Percentiles rank a stretch among this genome's conserved stretches.
Evolutionary conservation across 2,797 vertebrate genomes (phyloP).

Genomic region (Siniperca obscura): DNA sequence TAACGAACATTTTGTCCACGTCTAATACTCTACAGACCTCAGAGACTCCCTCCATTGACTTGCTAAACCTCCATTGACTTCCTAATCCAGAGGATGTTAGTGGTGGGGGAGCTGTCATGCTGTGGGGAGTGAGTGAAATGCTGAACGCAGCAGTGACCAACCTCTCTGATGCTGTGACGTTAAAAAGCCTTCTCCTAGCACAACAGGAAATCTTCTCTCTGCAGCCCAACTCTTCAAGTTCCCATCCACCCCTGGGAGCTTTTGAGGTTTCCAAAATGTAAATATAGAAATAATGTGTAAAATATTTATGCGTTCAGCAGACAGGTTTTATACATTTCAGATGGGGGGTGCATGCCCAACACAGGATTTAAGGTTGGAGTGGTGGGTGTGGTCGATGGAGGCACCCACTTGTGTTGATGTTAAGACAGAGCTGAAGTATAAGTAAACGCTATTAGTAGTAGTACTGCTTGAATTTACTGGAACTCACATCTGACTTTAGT

Average conservation of each 20-base stretch:
- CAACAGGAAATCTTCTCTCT: conserved; percentile 21
- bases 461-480: not conserved
- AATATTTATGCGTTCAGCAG: conserved; percentile 62
- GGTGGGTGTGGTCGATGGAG: conserved; percentile 36
- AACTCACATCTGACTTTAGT: not conserved
- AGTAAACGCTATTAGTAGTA: conserved; percentile 9
- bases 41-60: conserved; percentile 44
- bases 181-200: not conserved
- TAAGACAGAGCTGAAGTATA: conserved; percentile 10
- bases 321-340: conserved; percentile 56
- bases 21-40: conserved; percentile 38
- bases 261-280: conserved; percentile 62
- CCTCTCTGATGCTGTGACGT: not conserved
- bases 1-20: conserved; percentile 30
- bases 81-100: conserved; percentile 56
- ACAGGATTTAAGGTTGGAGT: conserved; percentile 16
- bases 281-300: conserved; percentile 65
- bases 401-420: conserved; percentile 14
- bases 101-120: conserved; percentile 26
- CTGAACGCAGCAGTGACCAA: conserved; percentile 29
- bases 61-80: conserved; percentile 57
- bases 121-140: conserved; percentile 22
- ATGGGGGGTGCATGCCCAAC: conserved; percentile 4
- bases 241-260: not conserved
- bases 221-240: not conserved